Percentiles rank a stretch among this genome's conserved stretches.
Evolutionary conservation across 2,113 vertebrate genomes (phyloP).

Genomic region (Ceyx margarethae): DNA sequence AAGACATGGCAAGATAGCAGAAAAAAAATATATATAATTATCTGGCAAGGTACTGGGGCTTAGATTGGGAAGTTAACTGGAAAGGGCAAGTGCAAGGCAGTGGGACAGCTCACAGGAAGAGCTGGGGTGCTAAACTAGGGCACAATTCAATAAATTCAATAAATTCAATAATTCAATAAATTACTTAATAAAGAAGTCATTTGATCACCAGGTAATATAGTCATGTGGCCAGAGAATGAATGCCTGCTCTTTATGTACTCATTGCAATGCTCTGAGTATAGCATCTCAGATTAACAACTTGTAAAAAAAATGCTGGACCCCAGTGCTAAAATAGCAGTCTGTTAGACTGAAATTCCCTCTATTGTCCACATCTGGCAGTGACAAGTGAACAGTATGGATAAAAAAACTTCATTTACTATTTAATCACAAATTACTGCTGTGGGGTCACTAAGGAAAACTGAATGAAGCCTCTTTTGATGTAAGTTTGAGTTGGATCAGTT

Average conservation of each 20-base stretch:
- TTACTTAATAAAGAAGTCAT: not conserved
- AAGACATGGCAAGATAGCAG: not conserved
- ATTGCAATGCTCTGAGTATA: not conserved
- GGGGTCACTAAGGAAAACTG: not conserved
- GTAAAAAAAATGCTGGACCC: not conserved
- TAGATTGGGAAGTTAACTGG: not conserved
- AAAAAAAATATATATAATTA: not conserved
- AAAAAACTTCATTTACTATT: not conserved
- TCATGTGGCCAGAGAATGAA: not conserved
- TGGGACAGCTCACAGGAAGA: not conserved
- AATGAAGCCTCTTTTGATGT: not conserved
- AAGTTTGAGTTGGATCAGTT: not conserved
- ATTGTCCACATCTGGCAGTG: not conserved
- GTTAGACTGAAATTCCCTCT: not conserved
- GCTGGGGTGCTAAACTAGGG: too few species aligned
- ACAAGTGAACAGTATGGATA: not conserved
- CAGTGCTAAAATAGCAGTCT: not conserved
- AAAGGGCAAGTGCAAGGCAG: not conserved
- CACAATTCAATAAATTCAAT: too few species aligned
- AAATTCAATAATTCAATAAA: not conserved
- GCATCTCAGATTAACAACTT: not conserved
- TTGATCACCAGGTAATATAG: not conserved
- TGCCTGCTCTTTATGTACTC: not conserved
- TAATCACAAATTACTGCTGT: not conserved
- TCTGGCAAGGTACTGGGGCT: not conserved